phyloP scores from a whole-genome alignment of 2,797 vertebrate genomes.

The Syndactyla subalaris region DNA sequence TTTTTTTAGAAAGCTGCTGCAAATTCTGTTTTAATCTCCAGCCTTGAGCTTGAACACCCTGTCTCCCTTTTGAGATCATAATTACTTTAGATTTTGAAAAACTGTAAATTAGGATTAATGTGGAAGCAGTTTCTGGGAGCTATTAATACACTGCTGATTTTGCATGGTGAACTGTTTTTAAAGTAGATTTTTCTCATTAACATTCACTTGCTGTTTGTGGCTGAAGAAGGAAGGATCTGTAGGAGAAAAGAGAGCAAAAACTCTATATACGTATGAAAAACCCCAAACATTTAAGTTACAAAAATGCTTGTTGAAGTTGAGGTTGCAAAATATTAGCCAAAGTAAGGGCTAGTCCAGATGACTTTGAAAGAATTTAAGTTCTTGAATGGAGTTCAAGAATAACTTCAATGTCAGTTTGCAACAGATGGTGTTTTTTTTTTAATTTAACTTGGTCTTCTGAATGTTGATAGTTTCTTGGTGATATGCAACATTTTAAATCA shows the following conservation, averaged over 20 bases:
- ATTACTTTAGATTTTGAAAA: not conserved
- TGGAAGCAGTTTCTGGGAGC: not conserved
- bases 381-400: not conserved
- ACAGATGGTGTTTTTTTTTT: not conserved
- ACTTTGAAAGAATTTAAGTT: not conserved
- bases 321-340: not conserved
- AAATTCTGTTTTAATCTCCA: not conserved
- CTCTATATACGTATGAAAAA: not conserved
- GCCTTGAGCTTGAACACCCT: not conserved
- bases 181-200: not conserved
- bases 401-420: not conserved
- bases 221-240: not conserved
- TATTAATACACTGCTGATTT: not conserved
- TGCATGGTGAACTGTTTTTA: not conserved
- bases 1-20: not conserved
- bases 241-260: not conserved
- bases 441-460: not conserved
- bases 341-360: not conserved
- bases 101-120: not conserved
- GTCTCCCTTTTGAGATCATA: not conserved
- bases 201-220: not conserved
- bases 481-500: not conserved
- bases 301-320: not conserved
- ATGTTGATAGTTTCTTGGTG: not conserved
- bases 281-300: fast-evolving